Evolutionary conservation across 2,888 invertebrate species (phyloP).

Genomic region (Napeogenes sylphis): DNA sequence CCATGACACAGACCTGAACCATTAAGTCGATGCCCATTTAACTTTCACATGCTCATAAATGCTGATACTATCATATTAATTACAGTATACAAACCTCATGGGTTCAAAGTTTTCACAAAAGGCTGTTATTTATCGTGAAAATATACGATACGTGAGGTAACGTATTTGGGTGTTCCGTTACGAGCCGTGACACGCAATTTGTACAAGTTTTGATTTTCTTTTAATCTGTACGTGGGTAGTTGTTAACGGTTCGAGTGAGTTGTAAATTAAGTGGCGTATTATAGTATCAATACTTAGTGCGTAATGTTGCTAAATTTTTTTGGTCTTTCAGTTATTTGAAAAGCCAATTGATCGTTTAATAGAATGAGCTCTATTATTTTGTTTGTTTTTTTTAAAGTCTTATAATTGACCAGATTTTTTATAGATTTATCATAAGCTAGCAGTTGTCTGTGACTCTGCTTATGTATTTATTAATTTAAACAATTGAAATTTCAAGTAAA

Average conservation of each 20-base stretch:
- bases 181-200: slow-evolving; percentile 57
- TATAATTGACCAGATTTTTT: no score
- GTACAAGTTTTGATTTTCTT: slow-evolving; percentile 8
- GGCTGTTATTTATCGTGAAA: slow-evolving; percentile 64
- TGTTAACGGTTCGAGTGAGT: background rate
- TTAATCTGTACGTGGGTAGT: slow-evolving; percentile 8
- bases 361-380: no score
- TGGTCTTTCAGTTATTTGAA: no score
- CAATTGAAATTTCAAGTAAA: no score
- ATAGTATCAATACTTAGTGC: background rate
- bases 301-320: background rate
- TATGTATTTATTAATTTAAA: no score
- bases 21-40: slow-evolving; percentile 9
- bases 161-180: slow-evolving; percentile 63
- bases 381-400: no score
- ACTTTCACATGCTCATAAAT: slow-evolving; percentile 16
- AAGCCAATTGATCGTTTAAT: no score
- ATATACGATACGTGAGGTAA: slow-evolving; percentile 65
- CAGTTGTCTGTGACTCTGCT: no score
- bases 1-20: slow-evolving; percentile 7
- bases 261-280: slow-evolving; percentile 7
- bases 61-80: slow-evolving; percentile 68
- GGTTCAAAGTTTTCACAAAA: slow-evolving; percentile 63
- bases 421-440: no score
- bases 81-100: slow-evolving; percentile 50